phyloP scores from a whole-genome alignment of 2,113 vertebrate genomes.

The Rafetus swinhoei region DNA sequence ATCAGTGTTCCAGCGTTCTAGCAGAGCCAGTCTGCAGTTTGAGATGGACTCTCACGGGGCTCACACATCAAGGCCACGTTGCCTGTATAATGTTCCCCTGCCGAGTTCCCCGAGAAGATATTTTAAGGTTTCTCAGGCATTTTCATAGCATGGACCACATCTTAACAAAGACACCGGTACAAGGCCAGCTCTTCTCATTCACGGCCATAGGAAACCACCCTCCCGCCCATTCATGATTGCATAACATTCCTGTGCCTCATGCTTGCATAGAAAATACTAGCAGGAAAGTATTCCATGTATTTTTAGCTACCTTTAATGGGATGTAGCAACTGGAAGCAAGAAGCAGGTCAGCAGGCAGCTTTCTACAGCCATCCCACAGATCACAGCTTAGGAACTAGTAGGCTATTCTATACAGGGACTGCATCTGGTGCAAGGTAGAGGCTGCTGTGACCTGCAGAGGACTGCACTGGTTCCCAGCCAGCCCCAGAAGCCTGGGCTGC shows the following conservation, averaged over 20 bases:
- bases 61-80: not conserved
- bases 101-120: accelerated
- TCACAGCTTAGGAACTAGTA: not conserved
- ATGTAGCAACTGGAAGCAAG: conserved; percentile 44
- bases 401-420: not conserved
- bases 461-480: not conserved
- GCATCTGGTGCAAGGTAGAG: not conserved
- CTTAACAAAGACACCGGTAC: not conserved
- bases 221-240: not conserved
- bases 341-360: not conserved
- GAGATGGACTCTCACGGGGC: not conserved
- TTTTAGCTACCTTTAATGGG: conserved; percentile 56
- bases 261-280: not conserved
- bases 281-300: conserved; percentile 18
- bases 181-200: not conserved
- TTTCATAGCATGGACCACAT: accelerated
- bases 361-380: not conserved
- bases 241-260: conserved; percentile 31
- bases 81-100: not conserved
- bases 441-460: not conserved
- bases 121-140: not conserved
- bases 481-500: not conserved
- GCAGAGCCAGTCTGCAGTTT: not conserved
- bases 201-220: not conserved
- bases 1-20: not conserved